A percentile compares a stretch with the other conserved stretches of the same genome.
These are phyloP conservation scores for Apteryx owenii DNA, from an alignment of 2,113 vertebrate species.

Conservation along the genomic window DNA sequence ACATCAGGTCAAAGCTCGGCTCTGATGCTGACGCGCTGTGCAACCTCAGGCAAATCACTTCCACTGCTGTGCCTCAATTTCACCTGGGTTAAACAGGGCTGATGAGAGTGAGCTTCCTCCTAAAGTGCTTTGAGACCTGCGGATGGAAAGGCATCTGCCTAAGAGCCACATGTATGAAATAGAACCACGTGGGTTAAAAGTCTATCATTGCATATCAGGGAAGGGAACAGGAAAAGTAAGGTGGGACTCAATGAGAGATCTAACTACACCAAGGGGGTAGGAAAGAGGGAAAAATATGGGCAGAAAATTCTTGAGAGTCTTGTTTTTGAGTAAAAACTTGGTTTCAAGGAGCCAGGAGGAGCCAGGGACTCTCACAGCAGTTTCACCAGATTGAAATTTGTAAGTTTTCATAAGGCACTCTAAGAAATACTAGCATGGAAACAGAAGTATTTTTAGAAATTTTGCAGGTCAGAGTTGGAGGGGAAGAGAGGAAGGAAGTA, in stretches of 20 bases:
- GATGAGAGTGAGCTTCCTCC: background rate
- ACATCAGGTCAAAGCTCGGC: background rate
- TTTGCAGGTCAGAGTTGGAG: background rate
- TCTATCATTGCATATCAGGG: background rate
- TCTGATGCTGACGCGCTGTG: background rate
- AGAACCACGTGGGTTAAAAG: fast-evolving
- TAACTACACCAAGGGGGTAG: background rate
- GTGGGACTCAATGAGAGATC: background rate
- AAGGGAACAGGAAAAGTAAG: background rate
- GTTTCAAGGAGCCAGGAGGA: background rate
- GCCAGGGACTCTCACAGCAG: fast-evolving
- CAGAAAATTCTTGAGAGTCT: background rate
- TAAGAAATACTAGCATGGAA: background rate
- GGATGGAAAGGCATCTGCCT: background rate
- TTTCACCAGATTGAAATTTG: background rate
- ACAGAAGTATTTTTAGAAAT: background rate
- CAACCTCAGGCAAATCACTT: background rate
- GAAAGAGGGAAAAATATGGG: fast-evolving
- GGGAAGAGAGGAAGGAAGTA: background rate
- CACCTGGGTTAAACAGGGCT: background rate
- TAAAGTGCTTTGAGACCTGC: background rate
- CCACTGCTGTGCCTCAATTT: background rate
- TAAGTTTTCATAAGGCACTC: background rate
- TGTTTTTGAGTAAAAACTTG: background rate
- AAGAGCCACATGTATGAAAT: background rate